Evolutionary conservation across 2,113 vertebrate species (phyloP).

Genomic region (Paracanthobrama guichenoti): DNA sequence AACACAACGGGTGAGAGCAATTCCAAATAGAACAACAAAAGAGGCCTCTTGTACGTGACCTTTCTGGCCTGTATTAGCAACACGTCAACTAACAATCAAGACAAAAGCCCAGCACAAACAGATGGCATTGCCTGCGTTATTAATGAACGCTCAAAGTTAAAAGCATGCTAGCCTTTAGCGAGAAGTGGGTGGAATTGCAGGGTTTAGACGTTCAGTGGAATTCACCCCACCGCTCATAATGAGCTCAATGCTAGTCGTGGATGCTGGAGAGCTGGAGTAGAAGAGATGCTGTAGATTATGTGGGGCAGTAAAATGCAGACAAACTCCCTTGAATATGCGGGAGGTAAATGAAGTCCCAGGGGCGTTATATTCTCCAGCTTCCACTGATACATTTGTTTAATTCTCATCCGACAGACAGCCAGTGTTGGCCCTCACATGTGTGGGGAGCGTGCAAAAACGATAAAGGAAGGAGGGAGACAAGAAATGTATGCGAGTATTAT

Average conservation of each 20-base stretch:
- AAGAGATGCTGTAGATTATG: slow-evolving; percentile 69
- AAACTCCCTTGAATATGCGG: slow-evolving; percentile 76
- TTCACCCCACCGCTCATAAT: slow-evolving; percentile 72
- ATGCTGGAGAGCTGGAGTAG: slow-evolving; percentile 68
- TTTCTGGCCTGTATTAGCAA: slow-evolving; percentile 62
- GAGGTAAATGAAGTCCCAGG: slow-evolving; percentile 81
- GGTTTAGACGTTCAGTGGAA: slow-evolving; percentile 55
- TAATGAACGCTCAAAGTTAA: slow-evolving; percentile 63
- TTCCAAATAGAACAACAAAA: slow-evolving; percentile 75
- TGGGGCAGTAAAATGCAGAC: slow-evolving; percentile 77
- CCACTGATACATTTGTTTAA: slow-evolving; percentile 69
- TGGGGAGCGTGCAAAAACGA: slow-evolving; percentile 19
- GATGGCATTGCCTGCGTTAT: slow-evolving; percentile 57
- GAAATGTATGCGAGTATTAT: slow-evolving; percentile 31
- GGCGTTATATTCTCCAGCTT: slow-evolving; percentile 75
- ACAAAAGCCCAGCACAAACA: slow-evolving; percentile 57
- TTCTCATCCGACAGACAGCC: slow-evolving; percentile 76
- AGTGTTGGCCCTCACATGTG: slow-evolving; percentile 57
- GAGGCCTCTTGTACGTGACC: slow-evolving; percentile 70
- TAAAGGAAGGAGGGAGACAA: slow-evolving; percentile 36
- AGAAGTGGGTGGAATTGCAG: slow-evolving; percentile 63
- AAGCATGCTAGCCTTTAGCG: slow-evolving; percentile 65
- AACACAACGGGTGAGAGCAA: slow-evolving; percentile 72
- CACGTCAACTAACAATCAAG: slow-evolving; percentile 66
- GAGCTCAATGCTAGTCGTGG: slow-evolving; percentile 74